These are phyloP conservation scores for Drosophila ananassae DNA, from an alignment of 1,140 invertebrate genomes.

Conservation along the genomic window DNA sequence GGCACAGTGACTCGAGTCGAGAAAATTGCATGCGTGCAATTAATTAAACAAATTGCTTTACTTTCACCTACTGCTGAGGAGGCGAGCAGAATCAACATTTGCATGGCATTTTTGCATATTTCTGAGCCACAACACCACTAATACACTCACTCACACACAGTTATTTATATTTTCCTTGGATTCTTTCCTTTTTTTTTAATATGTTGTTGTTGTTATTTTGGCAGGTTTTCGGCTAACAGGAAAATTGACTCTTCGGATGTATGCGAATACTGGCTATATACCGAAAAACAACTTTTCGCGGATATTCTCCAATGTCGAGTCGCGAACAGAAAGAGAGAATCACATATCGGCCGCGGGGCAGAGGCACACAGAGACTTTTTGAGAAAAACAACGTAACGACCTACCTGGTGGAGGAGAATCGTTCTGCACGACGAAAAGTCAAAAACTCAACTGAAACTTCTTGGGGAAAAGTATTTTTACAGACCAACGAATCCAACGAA, in stretches of 20 bases:
- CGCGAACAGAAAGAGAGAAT: slow-evolving; percentile 2
- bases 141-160: slow-evolving; percentile 25
- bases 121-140: slow-evolving; percentile 17
- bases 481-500: slow-evolving; percentile 45
- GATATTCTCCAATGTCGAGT: slow-evolving; percentile 29
- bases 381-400: slow-evolving; percentile 3
- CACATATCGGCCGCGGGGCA: slow-evolving; percentile 30
- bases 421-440: slow-evolving; percentile 79
- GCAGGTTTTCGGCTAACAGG: slow-evolving; percentile 77
- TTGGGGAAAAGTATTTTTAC: slow-evolving; percentile 79
- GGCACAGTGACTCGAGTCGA: slow-evolving; percentile 45
- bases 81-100: slow-evolving; percentile 49
- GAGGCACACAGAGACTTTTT: slow-evolving; percentile 1
- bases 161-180: slow-evolving; percentile 45
- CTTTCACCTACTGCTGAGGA: slow-evolving; percentile 66
- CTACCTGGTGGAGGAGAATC: slow-evolving; percentile 47
- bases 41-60: slow-evolving; percentile 78
- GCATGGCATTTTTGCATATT: slow-evolving; percentile 55
- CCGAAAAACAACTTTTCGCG: slow-evolving; percentile 74
- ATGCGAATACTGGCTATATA: slow-evolving; percentile 30
- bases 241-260: slow-evolving; percentile 61
- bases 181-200: slow-evolving; percentile 37
- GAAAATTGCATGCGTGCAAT: slow-evolving; percentile 62
- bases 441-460: slow-evolving; percentile 81
- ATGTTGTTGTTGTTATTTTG: slow-evolving; percentile 43